These are phyloP conservation scores for Bambusicola thoracicus DNA, from an alignment of 2,113 vertebrate species.

Conservation along the genomic window DNA sequence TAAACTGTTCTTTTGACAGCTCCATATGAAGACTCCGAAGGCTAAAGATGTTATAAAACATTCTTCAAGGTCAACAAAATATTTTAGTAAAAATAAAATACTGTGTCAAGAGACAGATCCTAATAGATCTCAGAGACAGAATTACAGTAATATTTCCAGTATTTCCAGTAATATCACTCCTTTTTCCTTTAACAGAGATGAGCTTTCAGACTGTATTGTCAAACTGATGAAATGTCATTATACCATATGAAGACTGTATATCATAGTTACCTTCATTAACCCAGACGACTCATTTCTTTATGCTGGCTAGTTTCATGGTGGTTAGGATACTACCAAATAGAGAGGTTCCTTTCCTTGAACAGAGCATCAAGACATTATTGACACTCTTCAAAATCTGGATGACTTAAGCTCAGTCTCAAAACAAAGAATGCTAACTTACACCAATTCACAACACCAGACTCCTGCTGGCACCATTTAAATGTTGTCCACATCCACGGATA, in stretches of 20 bases:
- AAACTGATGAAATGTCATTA: not conserved
- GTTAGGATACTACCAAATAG: not conserved
- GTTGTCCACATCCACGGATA: fast-evolving
- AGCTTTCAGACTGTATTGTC: not conserved
- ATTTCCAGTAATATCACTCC: conserved; percentile 29
- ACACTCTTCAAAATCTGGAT: not conserved
- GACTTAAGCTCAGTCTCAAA: not conserved
- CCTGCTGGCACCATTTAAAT: not conserved
- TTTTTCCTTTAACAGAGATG: not conserved
- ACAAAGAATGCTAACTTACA: not conserved
- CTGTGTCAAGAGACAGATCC: not conserved
- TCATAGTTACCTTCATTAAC: conserved; percentile 29
- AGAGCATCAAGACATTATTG: not conserved
- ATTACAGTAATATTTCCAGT: conserved; percentile 8
- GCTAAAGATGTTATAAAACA: not conserved
- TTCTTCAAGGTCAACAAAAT: not conserved
- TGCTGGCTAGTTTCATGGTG: not conserved
- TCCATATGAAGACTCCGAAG: not conserved
- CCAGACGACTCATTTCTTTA: not conserved
- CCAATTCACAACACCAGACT: not conserved
- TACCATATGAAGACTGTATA: not conserved
- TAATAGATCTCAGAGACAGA: not conserved
- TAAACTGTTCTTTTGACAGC: not conserved
- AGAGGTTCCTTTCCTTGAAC: not conserved
- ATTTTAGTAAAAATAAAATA: not conserved